Evolutionary conservation across 1,140 invertebrate species (phyloP), one percentile per base, ranked within the genome.

Genomic region (Eueides isabella): DNA sequence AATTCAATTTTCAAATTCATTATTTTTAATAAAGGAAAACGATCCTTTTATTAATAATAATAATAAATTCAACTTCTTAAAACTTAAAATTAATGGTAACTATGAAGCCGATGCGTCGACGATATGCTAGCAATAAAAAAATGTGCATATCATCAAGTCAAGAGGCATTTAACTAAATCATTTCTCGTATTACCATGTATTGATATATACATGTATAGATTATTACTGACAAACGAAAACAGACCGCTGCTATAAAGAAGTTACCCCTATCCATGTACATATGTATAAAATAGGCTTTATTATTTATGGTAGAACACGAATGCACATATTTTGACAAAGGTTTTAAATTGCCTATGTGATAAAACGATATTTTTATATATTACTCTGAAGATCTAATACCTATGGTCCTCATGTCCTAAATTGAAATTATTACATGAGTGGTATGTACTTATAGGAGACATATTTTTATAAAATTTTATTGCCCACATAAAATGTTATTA

Each of bases 21-120:
- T 63, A 63, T 63, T 63, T 63, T 30, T 55, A 55, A 19, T 55
- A 55, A 55, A 55, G 48, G 48, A 55, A 55, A 55, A 55, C 41
- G 11, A 23, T 55, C 48, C 48, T 55, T 55, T 3, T 26, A 55
- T 55, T 55, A 2, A 55, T 55, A 55, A 55, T 55, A 55, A 55
- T 55, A 55, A 55, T 26, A 55, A 55, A 55, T 55, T 55, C 48
- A 55, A 55, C 48, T 9, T n/a, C 23, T 55, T 75, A 77, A 81
- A 84, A 69, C 88, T 90, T 90, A 91, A 77, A 85, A 79, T 89
- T 92, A 92, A 77, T 92, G 91, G 91, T 92, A 92, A 92, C 91
- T 81, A 91, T 88, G 75, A 78, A 80, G 84, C 84, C 80, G 78
- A 83, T 82, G 80, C 78, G 81, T 85, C 82, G 80, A 83, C 76